Evolutionary conservation across 2,113 vertebrate genomes (phyloP).

Genomic region (Balaeniceps rex): DNA sequence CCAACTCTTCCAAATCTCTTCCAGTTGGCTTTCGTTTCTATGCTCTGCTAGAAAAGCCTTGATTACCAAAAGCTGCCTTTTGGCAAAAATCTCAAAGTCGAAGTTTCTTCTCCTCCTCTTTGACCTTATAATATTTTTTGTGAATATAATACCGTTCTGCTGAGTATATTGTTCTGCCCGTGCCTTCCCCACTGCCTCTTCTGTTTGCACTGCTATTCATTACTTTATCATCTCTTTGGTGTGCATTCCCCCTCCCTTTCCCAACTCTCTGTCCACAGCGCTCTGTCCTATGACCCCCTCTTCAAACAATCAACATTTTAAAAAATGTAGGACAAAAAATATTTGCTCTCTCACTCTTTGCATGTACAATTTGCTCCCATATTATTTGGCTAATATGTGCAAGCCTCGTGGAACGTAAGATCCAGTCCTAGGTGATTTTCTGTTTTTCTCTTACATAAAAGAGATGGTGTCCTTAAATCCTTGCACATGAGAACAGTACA

Average conservation of each 20-base stretch:
- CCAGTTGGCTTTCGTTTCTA: neutral
- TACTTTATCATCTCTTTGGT: neutral
- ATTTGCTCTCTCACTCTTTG: neutral
- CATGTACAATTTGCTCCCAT: neutral
- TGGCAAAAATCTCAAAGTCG: neutral
- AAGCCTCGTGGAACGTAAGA: fast-evolving
- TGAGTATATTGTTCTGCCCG: neutral
- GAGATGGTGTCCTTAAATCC: neutral
- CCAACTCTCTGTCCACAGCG: neutral
- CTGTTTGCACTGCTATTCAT: constrained; percentile 21
- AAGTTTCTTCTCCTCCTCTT: neutral
- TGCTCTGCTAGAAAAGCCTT: neutral
- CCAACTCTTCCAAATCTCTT: neutral
- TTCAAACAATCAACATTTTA: neutral
- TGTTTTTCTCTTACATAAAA: neutral
- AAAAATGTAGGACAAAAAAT: neutral
- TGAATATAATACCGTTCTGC: neutral
- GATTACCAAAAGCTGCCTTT: neutral
- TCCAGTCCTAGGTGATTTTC: neutral
- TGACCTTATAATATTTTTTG: neutral
- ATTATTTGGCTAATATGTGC: neutral
- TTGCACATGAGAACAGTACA: neutral
- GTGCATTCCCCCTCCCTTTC: neutral
- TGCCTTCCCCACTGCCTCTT: neutral
- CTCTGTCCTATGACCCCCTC: neutral